These are phyloP conservation scores for Entosphenus tridentatus DNA, from an alignment of 2,113 vertebrate genomes.

Conservation along the genomic window DNA sequence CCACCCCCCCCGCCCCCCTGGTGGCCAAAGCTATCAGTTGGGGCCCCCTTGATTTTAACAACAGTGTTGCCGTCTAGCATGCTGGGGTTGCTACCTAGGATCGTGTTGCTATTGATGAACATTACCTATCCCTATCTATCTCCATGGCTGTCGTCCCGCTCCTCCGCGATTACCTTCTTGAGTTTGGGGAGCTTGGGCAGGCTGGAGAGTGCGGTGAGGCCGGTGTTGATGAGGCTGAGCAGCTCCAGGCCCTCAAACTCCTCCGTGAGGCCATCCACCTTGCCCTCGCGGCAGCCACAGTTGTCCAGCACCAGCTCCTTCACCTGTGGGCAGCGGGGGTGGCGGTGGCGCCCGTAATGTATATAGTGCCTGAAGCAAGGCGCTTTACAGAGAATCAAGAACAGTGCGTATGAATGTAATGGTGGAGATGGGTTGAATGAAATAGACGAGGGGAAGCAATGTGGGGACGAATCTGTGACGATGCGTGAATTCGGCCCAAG, in stretches of 20 bases:
- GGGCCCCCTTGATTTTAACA: too few relatives aligned
- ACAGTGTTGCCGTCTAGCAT: too few relatives aligned
- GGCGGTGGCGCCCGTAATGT: too few relatives aligned
- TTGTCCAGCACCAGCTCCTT: constrained; percentile 94
- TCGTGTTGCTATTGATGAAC: neutral
- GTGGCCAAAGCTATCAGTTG: too few relatives aligned
- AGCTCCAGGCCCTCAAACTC: constrained; percentile 93
- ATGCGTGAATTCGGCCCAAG: too few relatives aligned
- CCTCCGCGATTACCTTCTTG: constrained; percentile 48
- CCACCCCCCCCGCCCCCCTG: too few relatives aligned
- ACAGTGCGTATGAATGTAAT: too few relatives aligned
- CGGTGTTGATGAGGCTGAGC: constrained; percentile 90
- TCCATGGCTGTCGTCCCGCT: neutral
- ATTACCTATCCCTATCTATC: neutral
- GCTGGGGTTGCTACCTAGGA: neutral
- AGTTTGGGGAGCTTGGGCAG: constrained; percentile 96
- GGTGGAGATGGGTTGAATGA: too few relatives aligned
- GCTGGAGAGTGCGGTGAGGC: constrained; percentile 68
- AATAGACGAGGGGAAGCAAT: too few relatives aligned
- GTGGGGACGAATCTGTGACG: too few relatives aligned
- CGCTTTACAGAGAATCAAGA: too few relatives aligned
- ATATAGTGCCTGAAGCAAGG: too few relatives aligned
- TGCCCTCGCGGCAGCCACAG: constrained; percentile 75
- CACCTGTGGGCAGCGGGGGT: constrained; percentile 26
- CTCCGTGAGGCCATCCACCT: constrained; percentile 85